Conservation (phyloP, 2,888 invertebrate genomes). For the Dryococelus australis region DNA sequence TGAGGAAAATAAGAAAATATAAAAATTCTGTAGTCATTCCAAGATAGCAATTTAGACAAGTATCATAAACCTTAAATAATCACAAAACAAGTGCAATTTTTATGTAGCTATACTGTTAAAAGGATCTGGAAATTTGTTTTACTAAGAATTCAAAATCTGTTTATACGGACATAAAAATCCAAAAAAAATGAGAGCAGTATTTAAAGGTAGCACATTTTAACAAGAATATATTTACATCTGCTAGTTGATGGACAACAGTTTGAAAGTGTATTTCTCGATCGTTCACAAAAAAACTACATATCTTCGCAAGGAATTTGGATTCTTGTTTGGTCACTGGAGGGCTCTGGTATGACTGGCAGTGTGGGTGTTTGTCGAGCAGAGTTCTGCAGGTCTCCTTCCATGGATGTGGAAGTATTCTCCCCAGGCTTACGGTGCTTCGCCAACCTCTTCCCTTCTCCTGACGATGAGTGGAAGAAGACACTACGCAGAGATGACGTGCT, state of each 20-base stretch:
- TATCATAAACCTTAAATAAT: too few relatives aligned
- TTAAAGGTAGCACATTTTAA: background rate
- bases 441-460: slow-evolving; percentile 40
- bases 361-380: slow-evolving; percentile 36
- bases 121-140: too few relatives aligned
- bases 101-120: too few relatives aligned
- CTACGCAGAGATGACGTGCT: slow-evolving; percentile 59
- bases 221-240: background rate
- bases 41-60: too few relatives aligned
- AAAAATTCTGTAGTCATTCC: too few relatives aligned
- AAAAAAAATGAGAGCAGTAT: background rate
- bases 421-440: slow-evolving; percentile 35
- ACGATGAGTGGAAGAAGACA: slow-evolving; percentile 62
- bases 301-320: slow-evolving; percentile 25
- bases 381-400: slow-evolving; percentile 32
- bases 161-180: background rate
- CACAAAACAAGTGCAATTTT: too few relatives aligned
- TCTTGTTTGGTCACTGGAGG: slow-evolving; percentile 33
- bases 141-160: too few relatives aligned
- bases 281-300: background rate
- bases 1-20: too few relatives aligned
- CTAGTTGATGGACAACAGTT: background rate
- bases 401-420: background rate
- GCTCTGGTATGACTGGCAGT: slow-evolving; percentile 43
- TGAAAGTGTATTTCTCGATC: background rate